Percentiles rank a stretch among this genome's conserved stretches.
Evolutionary conservation across 2,888 invertebrate species (phyloP).

Genomic region (Coremacera marginata): DNA sequence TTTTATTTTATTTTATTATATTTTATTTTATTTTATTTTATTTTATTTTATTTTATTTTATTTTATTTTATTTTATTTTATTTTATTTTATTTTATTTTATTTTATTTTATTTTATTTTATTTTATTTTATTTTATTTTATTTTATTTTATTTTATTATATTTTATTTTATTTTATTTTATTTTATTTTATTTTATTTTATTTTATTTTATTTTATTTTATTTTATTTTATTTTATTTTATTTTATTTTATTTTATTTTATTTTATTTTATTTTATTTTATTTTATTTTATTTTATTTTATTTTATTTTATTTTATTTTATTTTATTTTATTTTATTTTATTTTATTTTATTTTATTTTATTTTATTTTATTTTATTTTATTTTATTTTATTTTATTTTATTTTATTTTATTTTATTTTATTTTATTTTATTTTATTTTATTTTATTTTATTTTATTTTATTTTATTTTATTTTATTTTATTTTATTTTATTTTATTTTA

Average conservation of each 20-base stretch:
- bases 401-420: neutral
- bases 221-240: neutral
- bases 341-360: neutral
- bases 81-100: slow-evolving; percentile 29
- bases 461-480: neutral
- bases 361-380: neutral
- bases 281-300: slow-evolving; percentile 5
- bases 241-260: neutral
- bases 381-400: neutral
- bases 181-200: neutral
- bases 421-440: neutral
- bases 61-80: slow-evolving; percentile 39
- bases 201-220: neutral
- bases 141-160: neutral
- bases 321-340: neutral
- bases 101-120: slow-evolving; percentile 39
- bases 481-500: slow-evolving; percentile 35
- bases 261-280: neutral
- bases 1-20: neutral
- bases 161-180: neutral
- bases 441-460: neutral
- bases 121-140: slow-evolving; percentile 27
- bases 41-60: neutral
- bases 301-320: slow-evolving; percentile 1
- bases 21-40: neutral